These are phyloP conservation scores for Chelonia mydas DNA, from an alignment of 2,797 vertebrate species.

Conservation along the genomic window DNA sequence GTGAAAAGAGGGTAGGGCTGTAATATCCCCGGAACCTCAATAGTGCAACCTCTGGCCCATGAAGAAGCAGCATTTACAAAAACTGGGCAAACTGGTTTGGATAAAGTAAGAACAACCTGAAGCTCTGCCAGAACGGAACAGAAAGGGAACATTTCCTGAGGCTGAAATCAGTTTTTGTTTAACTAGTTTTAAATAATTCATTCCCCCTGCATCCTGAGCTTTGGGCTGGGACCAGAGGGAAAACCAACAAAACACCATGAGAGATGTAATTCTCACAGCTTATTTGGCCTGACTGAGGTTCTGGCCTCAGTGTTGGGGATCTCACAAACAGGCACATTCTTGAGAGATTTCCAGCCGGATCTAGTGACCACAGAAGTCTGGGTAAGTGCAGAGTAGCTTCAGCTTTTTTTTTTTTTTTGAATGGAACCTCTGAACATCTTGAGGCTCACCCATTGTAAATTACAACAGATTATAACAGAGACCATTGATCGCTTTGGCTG, in stretches of 20 bases:
- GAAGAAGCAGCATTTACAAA: not conserved
- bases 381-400: not conserved
- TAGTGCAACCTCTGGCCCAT: not conserved
- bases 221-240: not conserved
- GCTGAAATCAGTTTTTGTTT: not conserved
- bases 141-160: not conserved
- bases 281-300: not conserved
- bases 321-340: not conserved
- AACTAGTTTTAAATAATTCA: not conserved
- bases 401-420: not conserved
- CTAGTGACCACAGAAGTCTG: not conserved
- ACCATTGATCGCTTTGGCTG: not conserved
- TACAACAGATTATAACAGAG: not conserved
- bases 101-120: not conserved
- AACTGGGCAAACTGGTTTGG: not conserved
- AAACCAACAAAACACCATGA: not conserved
- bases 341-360: not conserved
- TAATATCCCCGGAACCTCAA: not conserved
- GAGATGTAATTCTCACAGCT: not conserved
- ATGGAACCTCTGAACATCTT: not conserved
- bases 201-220: not conserved
- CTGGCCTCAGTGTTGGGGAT: not conserved
- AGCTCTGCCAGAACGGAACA: not conserved
- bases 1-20: not conserved
- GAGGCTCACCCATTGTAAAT: not conserved